Conservation (phyloP, 2,888 invertebrate genomes). For the Micoletzkya japonica region DNA sequence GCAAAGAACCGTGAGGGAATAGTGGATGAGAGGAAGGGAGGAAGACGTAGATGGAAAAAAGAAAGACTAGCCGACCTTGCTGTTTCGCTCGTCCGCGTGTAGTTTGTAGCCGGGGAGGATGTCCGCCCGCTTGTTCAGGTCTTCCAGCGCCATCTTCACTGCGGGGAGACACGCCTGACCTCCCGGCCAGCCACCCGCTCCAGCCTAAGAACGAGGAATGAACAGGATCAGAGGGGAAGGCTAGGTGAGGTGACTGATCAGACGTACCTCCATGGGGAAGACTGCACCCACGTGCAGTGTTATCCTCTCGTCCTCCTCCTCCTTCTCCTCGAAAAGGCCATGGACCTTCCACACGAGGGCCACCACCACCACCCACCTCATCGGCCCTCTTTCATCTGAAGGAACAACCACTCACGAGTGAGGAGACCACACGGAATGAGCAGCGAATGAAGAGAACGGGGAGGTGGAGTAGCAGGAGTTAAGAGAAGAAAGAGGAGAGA, state of each 20-base stretch:
- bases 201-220: slow-evolving; percentile 6
- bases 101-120: slow-evolving; percentile 59
- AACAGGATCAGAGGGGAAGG: background rate
- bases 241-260: slow-evolving; percentile 31
- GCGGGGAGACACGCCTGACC: slow-evolving; percentile 97
- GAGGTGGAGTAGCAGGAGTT: background rate
- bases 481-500: background rate
- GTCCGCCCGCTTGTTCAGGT: slow-evolving; percentile 73
- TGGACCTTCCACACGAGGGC: background rate
- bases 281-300: slow-evolving; percentile 89
- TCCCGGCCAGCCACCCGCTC: slow-evolving; percentile 89
- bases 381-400: too few relatives aligned
- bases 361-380: too few relatives aligned
- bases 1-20: too few relatives aligned
- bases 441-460: background rate
- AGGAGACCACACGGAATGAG: too few relatives aligned
- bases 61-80: slow-evolving; percentile 46
- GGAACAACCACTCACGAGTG: too few relatives aligned
- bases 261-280: slow-evolving; percentile 79
- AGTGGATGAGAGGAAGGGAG: background rate
- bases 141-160: slow-evolving; percentile 90
- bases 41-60: background rate
- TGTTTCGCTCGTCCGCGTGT: slow-evolving; percentile 58
- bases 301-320: slow-evolving; percentile 36
- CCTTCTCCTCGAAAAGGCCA: background rate